A percentile compares a stretch with the other conserved stretches of the same genome.
phyloP scores from a whole-genome alignment of 2,797 vertebrate genomes.

The Spinus pinus region DNA sequence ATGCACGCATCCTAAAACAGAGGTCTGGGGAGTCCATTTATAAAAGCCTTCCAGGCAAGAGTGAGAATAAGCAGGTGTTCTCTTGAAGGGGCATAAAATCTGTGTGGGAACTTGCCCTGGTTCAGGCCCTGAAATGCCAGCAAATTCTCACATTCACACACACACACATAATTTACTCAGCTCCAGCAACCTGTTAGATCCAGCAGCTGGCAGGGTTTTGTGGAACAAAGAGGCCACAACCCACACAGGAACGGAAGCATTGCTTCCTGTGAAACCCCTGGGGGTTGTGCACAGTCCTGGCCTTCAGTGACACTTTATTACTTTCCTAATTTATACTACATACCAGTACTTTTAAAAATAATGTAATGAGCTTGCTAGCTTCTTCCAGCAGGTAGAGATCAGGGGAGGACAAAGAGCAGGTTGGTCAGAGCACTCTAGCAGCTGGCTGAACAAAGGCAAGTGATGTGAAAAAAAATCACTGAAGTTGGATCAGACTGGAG shows the following conservation, averaged over 20 bases:
- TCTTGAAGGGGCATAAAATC: not conserved
- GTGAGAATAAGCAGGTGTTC: not conserved
- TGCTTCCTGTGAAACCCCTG: not conserved
- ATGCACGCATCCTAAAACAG: not conserved
- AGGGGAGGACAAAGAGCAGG: conserved; percentile 8
- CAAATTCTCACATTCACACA: not conserved
- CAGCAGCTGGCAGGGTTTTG: not conserved
- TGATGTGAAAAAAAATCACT: not conserved
- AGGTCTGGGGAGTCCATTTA: not conserved
- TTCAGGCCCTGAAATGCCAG: not conserved
- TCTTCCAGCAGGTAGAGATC: not conserved
- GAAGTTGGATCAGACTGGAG: not conserved
- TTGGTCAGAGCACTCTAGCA: not conserved
- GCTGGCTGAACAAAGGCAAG: conserved; percentile 11
- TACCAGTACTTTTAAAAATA: not conserved
- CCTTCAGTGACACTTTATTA: not conserved
- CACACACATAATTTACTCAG: not conserved
- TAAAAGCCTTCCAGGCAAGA: not conserved
- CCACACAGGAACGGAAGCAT: not conserved
- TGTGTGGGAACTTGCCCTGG: not conserved
- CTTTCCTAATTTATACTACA: conserved; percentile 12
- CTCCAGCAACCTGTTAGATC: not conserved
- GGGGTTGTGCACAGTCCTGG: not conserved
- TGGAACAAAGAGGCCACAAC: not conserved
- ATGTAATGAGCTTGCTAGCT: not conserved